Evolutionary conservation across 2,888 invertebrate species (phyloP), one percentile per base, ranked within the genome.

Genomic region (Andrena bucephala): DNA sequence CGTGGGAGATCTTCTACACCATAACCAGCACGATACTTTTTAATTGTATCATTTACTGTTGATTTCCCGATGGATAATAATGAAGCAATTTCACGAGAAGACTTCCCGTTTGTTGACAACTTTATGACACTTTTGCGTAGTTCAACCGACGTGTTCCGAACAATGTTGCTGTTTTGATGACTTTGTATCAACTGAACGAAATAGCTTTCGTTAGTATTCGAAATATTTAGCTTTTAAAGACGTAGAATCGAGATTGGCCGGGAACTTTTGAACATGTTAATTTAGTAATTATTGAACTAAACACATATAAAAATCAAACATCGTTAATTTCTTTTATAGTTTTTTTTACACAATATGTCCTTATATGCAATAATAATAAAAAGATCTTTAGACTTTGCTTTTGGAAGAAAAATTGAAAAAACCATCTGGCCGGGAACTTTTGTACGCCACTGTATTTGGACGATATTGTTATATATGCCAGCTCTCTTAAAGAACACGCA

Each of bases 221-320:
- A 31, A 31, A 31, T 31, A 31, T 6, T 6, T 31, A 31, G 31
- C 31, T 31, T 31, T 31, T 8, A 33, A 8, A 33, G 8, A 33
- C 33, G 2, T 33, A 33, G 8, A 8, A 27, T 16, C 31, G 13
- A 16, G 16, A 59, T 4, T 60, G 29, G 59, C 31, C 31, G 59
- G 29, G 27, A 60, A 31, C 60, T 60, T 60, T 60, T 60, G 16
- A 60, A 60, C 29, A 29, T 7, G 27, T 16, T 60, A 60, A 13
- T 29, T 60, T 5, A 60, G n/a, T n/a, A 60, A 60, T 60, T 6
- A 2, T 57, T 10, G 0, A 57, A 5, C 1, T 29, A 60, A 60
- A n/a, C 29, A 6, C 1, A 6, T 50, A 50, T 33, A n/a, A n/a
- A 50, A 50, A 0, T n/a, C 1, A 50, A 6, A n/a, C 2, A n/a